Evolutionary conservation across 2,797 vertebrate genomes (phyloP).

Genomic region (Zenarchopterus dispar): DNA sequence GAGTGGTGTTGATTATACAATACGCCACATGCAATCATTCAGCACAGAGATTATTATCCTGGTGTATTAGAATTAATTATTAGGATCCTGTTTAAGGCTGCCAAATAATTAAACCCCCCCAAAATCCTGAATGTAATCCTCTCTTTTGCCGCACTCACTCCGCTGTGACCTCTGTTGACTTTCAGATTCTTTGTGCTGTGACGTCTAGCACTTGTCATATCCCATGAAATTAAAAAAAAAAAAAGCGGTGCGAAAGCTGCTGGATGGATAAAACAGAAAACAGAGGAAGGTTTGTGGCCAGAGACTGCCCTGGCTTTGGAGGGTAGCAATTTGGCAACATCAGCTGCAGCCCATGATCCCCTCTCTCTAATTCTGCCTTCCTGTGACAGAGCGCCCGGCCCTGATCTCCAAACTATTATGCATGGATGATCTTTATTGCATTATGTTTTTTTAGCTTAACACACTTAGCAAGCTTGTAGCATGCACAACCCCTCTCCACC

Average conservation of each 20-base stretch:
- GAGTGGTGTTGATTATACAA: constrained; percentile 66
- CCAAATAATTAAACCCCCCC: constrained; percentile 24
- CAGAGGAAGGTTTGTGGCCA: constrained; percentile 42
- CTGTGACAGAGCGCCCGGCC: constrained; percentile 54
- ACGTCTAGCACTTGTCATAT: constrained; percentile 55
- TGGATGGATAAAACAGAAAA: constrained; percentile 24
- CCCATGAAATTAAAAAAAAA: constrained; percentile 39
- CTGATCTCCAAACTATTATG: constrained; percentile 70
- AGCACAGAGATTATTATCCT: constrained; percentile 58
- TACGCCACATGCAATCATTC: constrained; percentile 37
- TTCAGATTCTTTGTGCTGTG: constrained; percentile 30
- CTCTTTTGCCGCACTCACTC: constrained; percentile 15
- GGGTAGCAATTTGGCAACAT: constrained; percentile 51
- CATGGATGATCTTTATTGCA: constrained; percentile 77
- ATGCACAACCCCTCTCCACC: constrained; percentile 67
- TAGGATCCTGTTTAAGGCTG: constrained; percentile 24
- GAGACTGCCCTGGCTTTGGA: constrained; percentile 49
- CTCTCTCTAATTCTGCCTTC: constrained; percentile 66
- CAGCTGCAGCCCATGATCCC: constrained; percentile 59
- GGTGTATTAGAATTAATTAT: constrained; percentile 57
- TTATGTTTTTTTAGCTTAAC: constrained; percentile 80
- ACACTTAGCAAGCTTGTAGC: constrained; percentile 78
- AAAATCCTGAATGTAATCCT: constrained; percentile 28
- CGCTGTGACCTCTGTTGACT: constrained; percentile 47
- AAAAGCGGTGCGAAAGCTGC: constrained; percentile 15